Evolutionary conservation across 2,797 vertebrate genomes (phyloP), one percentile per base, ranked within the genome.

Genomic region (Echiichthys vipera): DNA sequence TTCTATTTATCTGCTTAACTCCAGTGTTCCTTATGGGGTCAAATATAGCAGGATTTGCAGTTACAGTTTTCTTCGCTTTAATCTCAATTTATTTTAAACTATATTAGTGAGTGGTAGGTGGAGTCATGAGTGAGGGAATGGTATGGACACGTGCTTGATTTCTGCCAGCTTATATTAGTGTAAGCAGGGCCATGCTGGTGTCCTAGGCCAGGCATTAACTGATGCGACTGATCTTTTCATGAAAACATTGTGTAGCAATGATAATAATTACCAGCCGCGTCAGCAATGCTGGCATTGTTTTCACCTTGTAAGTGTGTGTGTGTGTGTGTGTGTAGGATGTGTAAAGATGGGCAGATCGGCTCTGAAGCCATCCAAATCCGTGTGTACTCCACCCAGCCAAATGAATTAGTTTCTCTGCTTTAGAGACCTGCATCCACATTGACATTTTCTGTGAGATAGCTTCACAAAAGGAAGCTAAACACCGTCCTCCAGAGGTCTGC

Each of bases 1-100:
- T 85, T 64, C 55, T 85, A 79, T 88, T 88, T 83, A 63, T 85
- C 77, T 87, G 61, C 50, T 80, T 65, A 56, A 74, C 61, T 50
- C 49, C n/a, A 40, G 24, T 36, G 11, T 61, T 64, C 62, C 30
- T 59, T 54, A 22, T 71, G 7, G 59, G 50, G 68, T 70, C 58
- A 49, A 71, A 58, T 49, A 36, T 5, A 32, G 27, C 20, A 30
- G 8, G 9, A 49, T 66, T 27, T 50, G 49, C 55, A 36, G 57
- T 47, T 53, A 39, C 29, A 69, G 12, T 74, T 63, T 70, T 42
- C 45, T 54, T 73, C 59, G 6, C 53, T 76, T 45, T 64, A 29
- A 71, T 69, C n/a, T 63, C 18, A 58, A n/a, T 70, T 67, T 47
- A 37, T 66, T 58, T 58, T 2, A 49, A 67, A 45, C 13, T 46